These are phyloP conservation scores for Eupithecia centaureata DNA, from an alignment of 2,888 invertebrate species.

Conservation along the genomic window DNA sequence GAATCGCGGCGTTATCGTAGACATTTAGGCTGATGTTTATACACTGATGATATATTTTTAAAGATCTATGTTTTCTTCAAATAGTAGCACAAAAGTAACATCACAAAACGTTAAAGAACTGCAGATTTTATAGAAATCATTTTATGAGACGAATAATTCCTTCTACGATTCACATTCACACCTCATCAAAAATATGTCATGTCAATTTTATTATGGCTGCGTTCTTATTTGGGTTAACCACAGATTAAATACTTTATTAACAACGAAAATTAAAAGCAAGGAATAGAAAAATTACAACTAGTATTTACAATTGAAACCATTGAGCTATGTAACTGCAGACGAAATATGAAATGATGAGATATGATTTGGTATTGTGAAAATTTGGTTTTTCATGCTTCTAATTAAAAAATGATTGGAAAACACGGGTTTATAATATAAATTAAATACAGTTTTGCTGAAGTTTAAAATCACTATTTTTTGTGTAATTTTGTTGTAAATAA, in stretches of 20 bases:
- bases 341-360: no score
- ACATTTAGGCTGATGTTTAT: slow-evolving; percentile 66
- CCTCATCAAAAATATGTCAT: slow-evolving; percentile 84
- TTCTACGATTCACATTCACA: slow-evolving; percentile 79
- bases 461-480: no score
- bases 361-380: no score
- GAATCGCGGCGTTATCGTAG: slow-evolving; percentile 64
- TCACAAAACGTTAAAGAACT: slow-evolving; percentile 72
- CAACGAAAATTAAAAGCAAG: no score
- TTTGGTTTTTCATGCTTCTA: no score
- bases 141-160: slow-evolving; percentile 68
- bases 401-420: no score
- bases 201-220: slow-evolving; percentile 66
- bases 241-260: not conserved
- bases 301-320: no score
- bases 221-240: slow-evolving; percentile 48
- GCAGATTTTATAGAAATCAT: slow-evolving; percentile 69
- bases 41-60: slow-evolving; percentile 64
- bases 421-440: no score
- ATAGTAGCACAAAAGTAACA: slow-evolving; percentile 67
- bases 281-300: no score
- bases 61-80: slow-evolving; percentile 56
- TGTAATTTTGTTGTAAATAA: no score
- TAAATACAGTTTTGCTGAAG: no score
- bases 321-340: no score